Evolutionary conservation across 2,888 invertebrate species (phyloP), one percentile per base, ranked within the genome.

Genomic region (Xylota segnis): DNA sequence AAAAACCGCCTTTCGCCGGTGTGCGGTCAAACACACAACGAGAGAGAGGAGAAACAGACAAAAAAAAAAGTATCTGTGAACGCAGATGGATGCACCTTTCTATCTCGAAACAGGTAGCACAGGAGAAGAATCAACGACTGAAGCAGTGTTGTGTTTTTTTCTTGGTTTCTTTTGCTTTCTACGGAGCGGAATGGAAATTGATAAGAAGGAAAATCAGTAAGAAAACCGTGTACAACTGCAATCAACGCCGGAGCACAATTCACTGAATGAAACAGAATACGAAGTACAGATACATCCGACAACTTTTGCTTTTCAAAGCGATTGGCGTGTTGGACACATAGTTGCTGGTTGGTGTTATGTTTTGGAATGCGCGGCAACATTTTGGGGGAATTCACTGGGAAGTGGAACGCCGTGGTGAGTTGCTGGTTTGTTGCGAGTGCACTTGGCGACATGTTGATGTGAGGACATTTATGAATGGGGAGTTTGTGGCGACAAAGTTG

Each of bases 51-150:
- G n/a, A n/a, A n/a, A n/a, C n/a, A n/a, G n/a, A n/a, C n/a, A 16
- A 34, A 58, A 43, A 34, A 58, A 50, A 32, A 18, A 37, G 27
- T 61, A 58, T 54, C 40, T 52, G 6, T 16, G 16, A 45, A 7
- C 54, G 61, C 68, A 82, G 66, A 37, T 61, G 63, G 56, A 66
- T 68, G 68, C 74, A 83, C 78, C 74, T 83, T 83, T 83, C 83
- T 76, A 45, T 45, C 37, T 66, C 9, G 14, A 63, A 83, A 83
- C 83, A 83, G 83, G 83, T 83, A 83, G 83, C 66, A 61, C 54
- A 45, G 52, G 43, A n/a, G 27, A 27, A 58, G 27, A 66, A 66
- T 34, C 65, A 47, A 12, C 23, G 16, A 40, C 47, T 27, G 18
- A 43, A 40, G 40, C 9, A 34, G 43, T 14, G 14, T 45, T 18